Conservation (phyloP, 1,140 invertebrate species). For the Andrena cerasifolii region DNA sequence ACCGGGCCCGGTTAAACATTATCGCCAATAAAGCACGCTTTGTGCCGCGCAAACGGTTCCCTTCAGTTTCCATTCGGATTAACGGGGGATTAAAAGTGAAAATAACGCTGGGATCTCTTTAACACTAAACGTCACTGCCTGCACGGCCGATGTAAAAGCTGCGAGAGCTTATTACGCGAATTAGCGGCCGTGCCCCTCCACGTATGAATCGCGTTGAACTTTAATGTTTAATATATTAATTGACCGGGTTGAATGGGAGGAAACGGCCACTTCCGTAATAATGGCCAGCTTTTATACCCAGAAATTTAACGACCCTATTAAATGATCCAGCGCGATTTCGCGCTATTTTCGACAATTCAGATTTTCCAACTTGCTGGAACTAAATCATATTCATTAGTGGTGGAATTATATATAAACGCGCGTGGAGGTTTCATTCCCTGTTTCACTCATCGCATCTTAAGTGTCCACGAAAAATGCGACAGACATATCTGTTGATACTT, state of each 20-base stretch:
- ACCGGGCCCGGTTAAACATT: slow-evolving; percentile 25
- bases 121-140: slow-evolving; percentile 18
- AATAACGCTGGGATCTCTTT: slow-evolving; percentile 37
- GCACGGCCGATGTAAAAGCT: slow-evolving; percentile 18
- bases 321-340: neutral
- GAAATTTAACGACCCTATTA: slow-evolving; percentile 2
- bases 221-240: slow-evolving; percentile 50
- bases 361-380: neutral
- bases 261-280: slow-evolving; percentile 1
- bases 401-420: neutral
- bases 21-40: slow-evolving; percentile 49
- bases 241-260: slow-evolving; percentile 12
- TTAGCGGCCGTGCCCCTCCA: slow-evolving; percentile 13
- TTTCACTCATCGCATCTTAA: too few species aligned
- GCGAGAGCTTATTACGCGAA: slow-evolving; percentile 28
- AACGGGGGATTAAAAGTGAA: slow-evolving; percentile 51
- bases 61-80: slow-evolving; percentile 32
- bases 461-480: too few species aligned
- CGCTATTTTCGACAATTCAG: neutral
- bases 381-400: neutral
- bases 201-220: slow-evolving; percentile 34
- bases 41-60: slow-evolving; percentile 2
- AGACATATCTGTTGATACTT: too few species aligned
- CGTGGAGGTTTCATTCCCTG: too few species aligned
- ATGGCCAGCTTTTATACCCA: neutral